Conservation (phyloP, 92 coral and sea anemone species). For the Galaxea fascicularis region DNA sequence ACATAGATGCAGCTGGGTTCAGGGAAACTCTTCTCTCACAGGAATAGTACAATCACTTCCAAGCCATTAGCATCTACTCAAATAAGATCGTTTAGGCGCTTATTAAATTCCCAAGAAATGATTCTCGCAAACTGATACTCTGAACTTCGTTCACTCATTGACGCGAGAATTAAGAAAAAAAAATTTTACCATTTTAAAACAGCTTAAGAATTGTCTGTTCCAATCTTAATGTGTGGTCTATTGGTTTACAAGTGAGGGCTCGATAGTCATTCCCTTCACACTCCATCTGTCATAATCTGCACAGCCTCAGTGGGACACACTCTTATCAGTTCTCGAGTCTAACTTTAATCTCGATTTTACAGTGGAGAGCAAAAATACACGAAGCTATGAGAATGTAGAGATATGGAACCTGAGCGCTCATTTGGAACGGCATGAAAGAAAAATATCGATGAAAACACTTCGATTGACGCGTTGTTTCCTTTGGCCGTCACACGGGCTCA, state of each 20-base stretch:
- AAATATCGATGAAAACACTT: conserved; percentile 72
- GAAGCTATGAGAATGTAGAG: conserved; percentile 31
- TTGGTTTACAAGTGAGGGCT: conserved; percentile 44
- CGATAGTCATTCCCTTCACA: conserved; percentile 38
- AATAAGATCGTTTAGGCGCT: conserved; percentile 45
- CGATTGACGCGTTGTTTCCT: conserved; percentile 56
- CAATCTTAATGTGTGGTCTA: conserved; percentile 54
- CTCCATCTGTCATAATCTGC: conserved; percentile 46
- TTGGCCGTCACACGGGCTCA: conserved; percentile 55
- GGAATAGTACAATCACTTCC: conserved; percentile 62
- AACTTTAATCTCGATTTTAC: conserved; percentile 41
- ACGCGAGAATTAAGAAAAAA: not conserved
- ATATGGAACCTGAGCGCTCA: conserved; percentile 55
- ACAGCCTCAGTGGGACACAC: not conserved
- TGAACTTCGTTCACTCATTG: conserved; percentile 6
- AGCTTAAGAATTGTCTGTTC: conserved; percentile 3
- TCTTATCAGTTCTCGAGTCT: conserved; percentile 26
- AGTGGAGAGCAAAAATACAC: conserved; percentile 35
- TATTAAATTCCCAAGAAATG: conserved; percentile 24
- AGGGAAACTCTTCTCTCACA: conserved; percentile 77
- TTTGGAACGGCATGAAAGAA: conserved; percentile 59
- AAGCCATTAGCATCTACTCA: conserved; percentile 40
- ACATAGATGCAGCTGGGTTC: conserved; percentile 82
- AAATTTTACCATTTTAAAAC: not conserved
- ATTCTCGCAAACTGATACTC: conserved; percentile 35